Base-by-base conservation (phyloP, 2,888 invertebrate species). In the Hoplodrina blanda region DNA sequence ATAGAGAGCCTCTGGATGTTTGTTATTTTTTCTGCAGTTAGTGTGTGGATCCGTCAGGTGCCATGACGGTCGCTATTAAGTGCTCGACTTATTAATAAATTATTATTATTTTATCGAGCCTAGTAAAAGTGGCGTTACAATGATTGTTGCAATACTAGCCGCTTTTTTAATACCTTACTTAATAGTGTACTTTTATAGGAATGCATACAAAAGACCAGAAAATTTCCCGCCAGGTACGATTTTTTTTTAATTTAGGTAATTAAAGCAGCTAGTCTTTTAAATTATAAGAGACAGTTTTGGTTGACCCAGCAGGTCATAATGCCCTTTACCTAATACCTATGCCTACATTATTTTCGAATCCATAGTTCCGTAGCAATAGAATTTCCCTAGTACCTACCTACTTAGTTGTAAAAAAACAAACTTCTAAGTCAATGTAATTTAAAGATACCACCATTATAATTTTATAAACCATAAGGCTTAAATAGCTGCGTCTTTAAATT, bases 161-260 rank as follows among this genome's bases (percentile, higher is more conserved):
- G 89, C 93, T 30, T 75, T 90, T 60, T 71, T 95, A 54, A 85
- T 96, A 65, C 79, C 93, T 8, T 68, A 78, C 19, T 67, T 92
- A 44, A 82, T 92, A 73, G 82, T 92, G 49, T 84, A 88, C 54
- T 82, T 89, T 30, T 92, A 93, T 73, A 88, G 94, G 74, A 94
- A 94, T 90, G 95, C 95, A 0, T 92, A 91, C 53, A 91, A 90
- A 50, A 93, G 91, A 80, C 96, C 96, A 0, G 85, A 90, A 1
- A 96, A 96, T 70, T 96, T 96, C 81, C 97, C 97, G 8, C 97
- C 97, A 78, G 97, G 97, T 97, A 91, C 92, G 87, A 69, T 44
- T 15, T 37, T 11, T 30, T 33, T 57, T n/a, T n/a, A 8, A 25
- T 11, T 41, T 7, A 33, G 4, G 1, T 33, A 5, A 3, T 33